Base-by-base conservation (phyloP, 2,113 vertebrate species). In the Fulmarus glacialis region DNA sequence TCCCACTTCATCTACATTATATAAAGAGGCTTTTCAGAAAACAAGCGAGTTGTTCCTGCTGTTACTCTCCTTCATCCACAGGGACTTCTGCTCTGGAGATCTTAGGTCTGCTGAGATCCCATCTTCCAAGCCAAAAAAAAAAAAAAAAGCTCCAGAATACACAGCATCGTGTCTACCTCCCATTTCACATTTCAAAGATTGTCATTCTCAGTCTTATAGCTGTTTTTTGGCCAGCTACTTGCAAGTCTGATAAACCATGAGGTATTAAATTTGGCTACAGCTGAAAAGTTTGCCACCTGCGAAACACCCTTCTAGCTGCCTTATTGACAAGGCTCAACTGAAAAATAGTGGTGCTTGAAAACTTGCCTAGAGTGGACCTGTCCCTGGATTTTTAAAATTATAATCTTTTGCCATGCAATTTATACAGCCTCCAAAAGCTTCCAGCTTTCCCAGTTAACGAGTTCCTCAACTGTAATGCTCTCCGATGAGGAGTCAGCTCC, bases 381-480 rank as follows among this genome's bases (percentile, higher is more conserved):
- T 40, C n/a, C 8, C 13, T 24, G 12, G 16, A 43, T 67, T 85
- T 86, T 71, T 45, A 11, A n/a, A 58, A 11, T 63, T 22, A 9
- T 36, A 9, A 10, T 52, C 12, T 78, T 66, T 34, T 40, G 11
- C 22, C 20, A 24, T 10, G 6, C 9, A 74, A 38, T 52, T 86
- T 45, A 38, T 11, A n/a, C 12, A 64, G 43, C 17, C 5, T 50
- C 47, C 34, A 53, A 88, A 82, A 66, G 12, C 59, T 79, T 45
- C 21, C 66, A 87, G 17, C 36, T n/a, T 62, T 42, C 30, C 27
- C 34, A 66, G 43, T 18, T 82, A 63, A 73, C 6, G 4, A 1
- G 21, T 52, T 81, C 56, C 45, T 60, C 63, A 56, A 0, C 4
- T 0, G 0, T 24, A 72, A 77, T 12, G 3, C 26, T 43, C 14